Evolutionary conservation across 1,140 invertebrate genomes (phyloP).

Genomic region (Cecropterus lyciades): DNA sequence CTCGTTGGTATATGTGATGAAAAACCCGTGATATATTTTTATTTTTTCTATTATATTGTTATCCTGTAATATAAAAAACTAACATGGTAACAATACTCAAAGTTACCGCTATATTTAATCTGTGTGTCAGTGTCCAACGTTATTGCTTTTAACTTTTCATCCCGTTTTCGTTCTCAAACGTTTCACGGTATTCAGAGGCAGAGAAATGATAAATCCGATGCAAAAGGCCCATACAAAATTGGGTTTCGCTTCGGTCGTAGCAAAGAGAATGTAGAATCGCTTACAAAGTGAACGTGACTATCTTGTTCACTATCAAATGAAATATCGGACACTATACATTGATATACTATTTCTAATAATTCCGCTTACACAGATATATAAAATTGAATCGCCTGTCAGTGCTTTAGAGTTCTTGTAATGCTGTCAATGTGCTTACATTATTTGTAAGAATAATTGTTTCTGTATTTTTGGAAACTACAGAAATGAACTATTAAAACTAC

Average conservation of each 20-base stretch:
- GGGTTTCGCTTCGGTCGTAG: conserved; percentile 25
- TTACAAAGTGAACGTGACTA: conserved; percentile 22
- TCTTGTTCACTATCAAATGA: conserved; percentile 6
- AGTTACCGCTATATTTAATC: conserved; percentile 32
- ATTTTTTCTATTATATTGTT: too few species aligned
- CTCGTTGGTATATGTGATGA: too few species aligned
- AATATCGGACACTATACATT: background rate
- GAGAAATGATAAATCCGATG: conserved; percentile 28
- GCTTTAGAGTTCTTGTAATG: too few species aligned
- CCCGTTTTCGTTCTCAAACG: conserved; percentile 26
- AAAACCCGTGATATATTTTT: too few species aligned
- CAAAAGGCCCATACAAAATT: conserved; percentile 32
- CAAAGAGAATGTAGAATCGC: conserved; percentile 28
- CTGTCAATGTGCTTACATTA: too few species aligned
- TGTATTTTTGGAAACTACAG: too few species aligned
- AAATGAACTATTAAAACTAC: too few species aligned
- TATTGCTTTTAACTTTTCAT: conserved; percentile 36
- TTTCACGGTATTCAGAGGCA: conserved; percentile 19
- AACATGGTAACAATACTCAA: conserved; percentile 8
- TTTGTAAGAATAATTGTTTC: too few species aligned
- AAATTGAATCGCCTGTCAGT: too few species aligned
- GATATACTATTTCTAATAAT: background rate
- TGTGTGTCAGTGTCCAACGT: conserved; percentile 28
- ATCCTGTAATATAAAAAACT: background rate
- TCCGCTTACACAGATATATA: background rate